Base-by-base conservation (phyloP, 2,888 invertebrate species). In the Clivina fossor region DNA sequence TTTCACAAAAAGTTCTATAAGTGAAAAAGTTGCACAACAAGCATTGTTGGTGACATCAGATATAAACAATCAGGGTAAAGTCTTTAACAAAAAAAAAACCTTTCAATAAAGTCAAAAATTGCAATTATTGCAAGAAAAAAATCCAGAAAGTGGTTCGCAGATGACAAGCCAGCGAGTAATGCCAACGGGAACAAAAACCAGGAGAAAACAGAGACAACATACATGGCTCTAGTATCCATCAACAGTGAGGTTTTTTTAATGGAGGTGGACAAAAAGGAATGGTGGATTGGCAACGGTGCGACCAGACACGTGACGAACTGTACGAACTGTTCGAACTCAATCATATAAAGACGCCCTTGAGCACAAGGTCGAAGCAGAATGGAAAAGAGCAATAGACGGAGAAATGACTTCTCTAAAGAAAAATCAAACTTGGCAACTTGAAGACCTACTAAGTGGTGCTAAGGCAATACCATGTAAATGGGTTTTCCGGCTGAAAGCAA, bases 401-500 rank as follows among this genome's bases (percentile, higher is more conserved):
- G 64, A 65, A 62, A 61, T 65, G 28, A 38, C 19, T 30, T 63
- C 65, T 19, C 44, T 66, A 19, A 56, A 62, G 15, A 60, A 63
- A 57, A 64, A 64, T 41, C 11, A 62, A 30, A 65, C 64, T 1
- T 65, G 63, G 63, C 47, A 40, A 35, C 48, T 65, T 4, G 53
- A 48, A 37, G 33, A 56, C 13, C 18, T 64, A 30, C 65, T 64
- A 40, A n/a, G 24, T 57, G 65, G 61, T 30, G 47, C 57, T 7
- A 64, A 62, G 35, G 60, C 57, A 3, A 61, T 66, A 30, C 57
- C 58, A 30, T 61, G 56, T 54, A 64, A 61, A 41, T 66, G 63
- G 66, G 63, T 65, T 11, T 63, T 56, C 47, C 50, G 48, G 15
- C 20, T 64, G n/a, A 68, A 66, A 57, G 60, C 43, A 4, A 62